Percentiles rank a stretch among this genome's conserved stretches.
Evolutionary conservation across 1,140 invertebrate genomes (phyloP).

Genomic region (Choristoneura fumiferana): DNA sequence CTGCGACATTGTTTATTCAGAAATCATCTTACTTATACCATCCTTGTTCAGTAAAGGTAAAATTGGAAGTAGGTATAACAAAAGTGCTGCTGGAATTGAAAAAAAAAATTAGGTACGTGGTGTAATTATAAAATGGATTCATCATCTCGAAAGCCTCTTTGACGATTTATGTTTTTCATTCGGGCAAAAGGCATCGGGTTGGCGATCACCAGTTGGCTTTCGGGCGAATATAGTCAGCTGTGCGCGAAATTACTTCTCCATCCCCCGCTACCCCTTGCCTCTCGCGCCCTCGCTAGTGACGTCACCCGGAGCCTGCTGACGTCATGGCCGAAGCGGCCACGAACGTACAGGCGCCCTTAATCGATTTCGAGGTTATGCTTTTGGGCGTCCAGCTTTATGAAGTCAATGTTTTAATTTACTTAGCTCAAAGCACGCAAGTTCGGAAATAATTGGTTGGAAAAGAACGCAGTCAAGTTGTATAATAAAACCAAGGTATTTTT

Average conservation of each 20-base stretch:
- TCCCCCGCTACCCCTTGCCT: slow-evolving; percentile 33
- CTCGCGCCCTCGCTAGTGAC: slow-evolving; percentile 45
- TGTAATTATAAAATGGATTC: slow-evolving; percentile 9
- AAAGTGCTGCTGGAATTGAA: too few species aligned
- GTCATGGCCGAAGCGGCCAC: slow-evolving; percentile 62
- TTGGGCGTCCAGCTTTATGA: slow-evolving; percentile 20
- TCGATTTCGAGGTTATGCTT: slow-evolving; percentile 57
- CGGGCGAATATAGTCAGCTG: slow-evolving; percentile 53
- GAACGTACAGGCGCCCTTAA: slow-evolving; percentile 60
- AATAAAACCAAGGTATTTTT: too few species aligned
- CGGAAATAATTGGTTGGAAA: not conserved
- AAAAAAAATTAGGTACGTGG: not conserved
- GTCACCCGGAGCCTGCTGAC: slow-evolving; percentile 60
- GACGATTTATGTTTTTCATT: not conserved
- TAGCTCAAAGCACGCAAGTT: not conserved
- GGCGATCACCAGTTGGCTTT: slow-evolving; percentile 22
- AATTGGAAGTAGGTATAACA: too few species aligned
- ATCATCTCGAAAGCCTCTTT: not conserved
- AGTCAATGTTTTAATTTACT: slow-evolving; percentile 12
- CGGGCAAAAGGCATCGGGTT: slow-evolving; percentile 12
- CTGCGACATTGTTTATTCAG: too few species aligned
- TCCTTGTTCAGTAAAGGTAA: too few species aligned
- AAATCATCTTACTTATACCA: too few species aligned
- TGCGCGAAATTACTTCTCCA: slow-evolving; percentile 53
- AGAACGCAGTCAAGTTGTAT: not conserved